Percentiles rank a stretch among this genome's conserved stretches.
These are phyloP conservation scores for Eulimnadia texana DNA, from an alignment of 1,140 invertebrate species.

Conservation along the genomic window DNA sequence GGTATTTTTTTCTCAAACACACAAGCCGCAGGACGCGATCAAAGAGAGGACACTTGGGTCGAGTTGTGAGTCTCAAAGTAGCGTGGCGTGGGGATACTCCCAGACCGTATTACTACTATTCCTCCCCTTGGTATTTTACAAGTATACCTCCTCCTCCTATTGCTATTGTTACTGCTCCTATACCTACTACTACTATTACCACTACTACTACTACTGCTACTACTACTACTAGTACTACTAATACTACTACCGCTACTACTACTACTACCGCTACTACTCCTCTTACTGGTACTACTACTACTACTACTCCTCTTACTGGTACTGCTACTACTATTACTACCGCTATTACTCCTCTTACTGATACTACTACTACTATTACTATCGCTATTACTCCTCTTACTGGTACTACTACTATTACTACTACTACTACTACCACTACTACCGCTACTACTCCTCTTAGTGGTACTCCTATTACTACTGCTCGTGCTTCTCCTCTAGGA, in stretches of 20 bases:
- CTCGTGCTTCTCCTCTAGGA: conserved; percentile 25
- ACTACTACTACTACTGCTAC: background rate
- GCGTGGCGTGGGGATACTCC: no score
- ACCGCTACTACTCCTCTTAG: background rate
- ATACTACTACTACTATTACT: background rate
- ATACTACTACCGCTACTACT: background rate
- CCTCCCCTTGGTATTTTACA: no score
- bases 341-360: background rate
- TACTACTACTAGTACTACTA: background rate
- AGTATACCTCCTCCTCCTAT: no score
- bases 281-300: background rate
- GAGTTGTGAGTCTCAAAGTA: no score
- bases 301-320: background rate
- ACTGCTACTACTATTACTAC: background rate
- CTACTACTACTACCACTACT: background rate
- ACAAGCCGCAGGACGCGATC: no score
- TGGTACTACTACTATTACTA: background rate
- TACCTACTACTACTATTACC: background rate
- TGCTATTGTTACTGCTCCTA: no score
- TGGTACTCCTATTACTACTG: no score
- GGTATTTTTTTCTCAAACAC: no score
- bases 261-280: background rate
- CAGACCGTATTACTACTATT: no score
- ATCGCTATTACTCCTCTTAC: background rate
- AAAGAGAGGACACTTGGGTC: no score